Evolutionary conservation across 64 coral and sea anemone genomes (phyloP).

Genomic region (Montipora sp.): DNA sequence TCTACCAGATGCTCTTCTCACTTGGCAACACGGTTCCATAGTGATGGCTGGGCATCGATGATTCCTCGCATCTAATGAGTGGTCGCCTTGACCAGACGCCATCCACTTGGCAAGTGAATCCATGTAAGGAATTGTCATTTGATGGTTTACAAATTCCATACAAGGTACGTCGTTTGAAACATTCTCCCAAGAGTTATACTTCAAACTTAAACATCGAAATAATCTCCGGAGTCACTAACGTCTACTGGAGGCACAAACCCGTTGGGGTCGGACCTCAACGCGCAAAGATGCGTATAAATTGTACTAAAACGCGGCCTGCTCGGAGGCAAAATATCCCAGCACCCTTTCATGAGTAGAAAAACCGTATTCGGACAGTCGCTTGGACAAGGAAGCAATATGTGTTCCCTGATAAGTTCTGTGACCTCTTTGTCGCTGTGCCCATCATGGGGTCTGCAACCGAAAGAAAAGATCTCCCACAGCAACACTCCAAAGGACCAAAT

Average conservation of each 20-base stretch:
- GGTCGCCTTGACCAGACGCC: no score
- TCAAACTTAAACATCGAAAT: conserved; percentile 8
- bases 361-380: conserved; percentile 71
- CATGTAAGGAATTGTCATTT: no score
- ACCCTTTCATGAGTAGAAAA: conserved; percentile 90
- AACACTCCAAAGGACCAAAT: conserved; percentile 98
- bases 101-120: no score
- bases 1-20: no score
- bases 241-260: neutral
- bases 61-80: neutral
- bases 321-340: conserved; percentile 89
- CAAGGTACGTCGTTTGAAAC: neutral
- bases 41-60: neutral
- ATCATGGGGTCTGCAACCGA: conserved; percentile 82
- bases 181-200: neutral
- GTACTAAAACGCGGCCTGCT: conserved; percentile 85
- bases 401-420: conserved; percentile 68
- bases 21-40: neutral
- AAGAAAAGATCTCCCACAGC: conserved; percentile 97
- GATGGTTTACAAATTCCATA: neutral
- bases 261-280: conserved; percentile 55
- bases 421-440: conserved; percentile 84
- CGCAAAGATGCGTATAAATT: conserved; percentile 69
- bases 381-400: conserved; percentile 70
- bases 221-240: neutral